phyloP scores from a whole-genome alignment of 2,113 vertebrate genomes.

The Felis chaus region DNA sequence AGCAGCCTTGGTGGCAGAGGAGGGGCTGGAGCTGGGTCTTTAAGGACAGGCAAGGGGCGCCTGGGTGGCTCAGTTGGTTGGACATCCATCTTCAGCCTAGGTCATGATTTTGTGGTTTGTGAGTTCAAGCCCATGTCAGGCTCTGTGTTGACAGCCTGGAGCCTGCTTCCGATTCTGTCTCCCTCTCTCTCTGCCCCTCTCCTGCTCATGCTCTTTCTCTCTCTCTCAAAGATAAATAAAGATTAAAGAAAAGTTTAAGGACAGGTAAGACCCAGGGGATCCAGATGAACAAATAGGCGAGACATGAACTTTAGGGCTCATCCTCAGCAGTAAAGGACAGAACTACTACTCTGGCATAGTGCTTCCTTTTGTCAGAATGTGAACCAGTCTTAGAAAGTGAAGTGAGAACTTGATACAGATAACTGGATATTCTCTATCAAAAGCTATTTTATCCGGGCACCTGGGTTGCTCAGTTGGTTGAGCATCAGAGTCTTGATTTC shows the following conservation, averaged over 20 bases:
- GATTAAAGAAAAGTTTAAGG: too few species aligned
- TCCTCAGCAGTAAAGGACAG: background rate
- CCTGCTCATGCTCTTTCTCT: too few species aligned
- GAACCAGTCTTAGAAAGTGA: background rate
- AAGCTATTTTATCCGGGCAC: background rate
- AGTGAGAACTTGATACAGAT: background rate
- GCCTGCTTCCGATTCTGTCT: too few species aligned
- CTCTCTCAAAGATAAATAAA: too few species aligned
- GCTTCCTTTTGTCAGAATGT: background rate
- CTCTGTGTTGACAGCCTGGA: too few species aligned
- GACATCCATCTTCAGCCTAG: too few species aligned
- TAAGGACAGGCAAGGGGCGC: background rate
- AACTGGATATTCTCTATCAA: background rate
- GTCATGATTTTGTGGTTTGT: too few species aligned
- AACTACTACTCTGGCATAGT: background rate
- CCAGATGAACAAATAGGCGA: background rate
- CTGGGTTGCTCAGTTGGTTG: too few species aligned
- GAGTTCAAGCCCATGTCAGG: too few species aligned
- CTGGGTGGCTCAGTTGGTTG: too few species aligned
- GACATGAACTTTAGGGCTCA: accelerated
- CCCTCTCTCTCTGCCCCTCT: too few species aligned
- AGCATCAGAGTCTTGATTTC: too few species aligned
- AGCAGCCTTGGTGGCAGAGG: background rate
- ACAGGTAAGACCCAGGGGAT: background rate
- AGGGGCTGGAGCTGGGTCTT: background rate